These are phyloP conservation scores for Venusia cambrica DNA, from an alignment of 2,888 invertebrate genomes.

Conservation along the genomic window DNA sequence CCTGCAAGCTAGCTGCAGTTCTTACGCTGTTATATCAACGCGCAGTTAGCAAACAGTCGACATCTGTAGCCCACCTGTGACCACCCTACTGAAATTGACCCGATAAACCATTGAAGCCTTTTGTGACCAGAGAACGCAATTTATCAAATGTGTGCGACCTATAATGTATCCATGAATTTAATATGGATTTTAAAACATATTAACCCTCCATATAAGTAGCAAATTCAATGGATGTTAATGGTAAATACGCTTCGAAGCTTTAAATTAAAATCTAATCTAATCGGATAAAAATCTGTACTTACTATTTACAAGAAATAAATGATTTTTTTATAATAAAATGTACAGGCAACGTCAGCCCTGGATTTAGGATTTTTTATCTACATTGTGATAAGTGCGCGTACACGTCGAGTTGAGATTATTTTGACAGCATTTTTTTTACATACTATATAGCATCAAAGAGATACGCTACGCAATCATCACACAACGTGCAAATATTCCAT, in stretches of 20 bases:
- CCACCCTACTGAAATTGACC: constrained; percentile 11
- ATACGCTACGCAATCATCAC: too few relatives aligned
- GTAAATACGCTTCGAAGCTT: constrained; percentile 48
- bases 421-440: too few relatives aligned
- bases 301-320: constrained; percentile 48
- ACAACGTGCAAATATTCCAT: too few relatives aligned
- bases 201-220: constrained; percentile 23
- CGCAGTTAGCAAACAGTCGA: too few relatives aligned
- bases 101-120: not conserved
- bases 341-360: constrained; percentile 6
- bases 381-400: constrained; percentile 25
- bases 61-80: too few relatives aligned
- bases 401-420: constrained; percentile 1
- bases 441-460: too few relatives aligned
- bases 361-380: constrained; percentile 19
- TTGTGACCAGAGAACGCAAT: not conserved
- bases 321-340: constrained; percentile 20
- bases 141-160: constrained; percentile 7
- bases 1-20: too few relatives aligned
- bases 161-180: constrained; percentile 38
- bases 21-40: too few relatives aligned
- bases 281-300: constrained; percentile 52
- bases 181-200: constrained; percentile 40
- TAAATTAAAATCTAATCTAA: constrained; percentile 59
- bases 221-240: constrained; percentile 58